Evolutionary conservation across 2,888 invertebrate genomes (phyloP), one percentile per base, ranked within the genome.

Genomic region (Thyatira batis): DNA sequence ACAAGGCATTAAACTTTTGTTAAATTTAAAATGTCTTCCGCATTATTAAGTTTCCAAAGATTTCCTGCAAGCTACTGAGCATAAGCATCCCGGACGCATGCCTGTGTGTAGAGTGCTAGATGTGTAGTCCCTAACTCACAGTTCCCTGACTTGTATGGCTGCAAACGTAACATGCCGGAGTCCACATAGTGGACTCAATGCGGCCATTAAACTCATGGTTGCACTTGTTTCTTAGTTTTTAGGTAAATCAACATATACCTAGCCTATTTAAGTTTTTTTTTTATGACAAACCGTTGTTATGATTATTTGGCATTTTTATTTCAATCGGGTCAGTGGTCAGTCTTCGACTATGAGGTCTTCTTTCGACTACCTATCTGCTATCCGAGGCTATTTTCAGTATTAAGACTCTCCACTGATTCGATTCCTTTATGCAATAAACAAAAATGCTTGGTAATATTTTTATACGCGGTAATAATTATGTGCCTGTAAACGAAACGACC

Each of bases 251-350:
- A 80, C 73, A 70, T 63, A 63, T 80, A 74, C 75, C 80, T 72
- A 76, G 80, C 80, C 78, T 84, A 79, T 84, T 81, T 87, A 82
- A 82, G 81, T 81, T 82, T 80, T 78, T 81, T 82, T 80, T 78
- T 66, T 78, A 78, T 80, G 79, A 80, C 78, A 76, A 78, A 69
- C 73, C 73, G 73, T 83, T 85, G 74, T 78, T 80, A 69, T 21
- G 85, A 74, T 78, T 80, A 73, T 63, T 61, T 63, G 64, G 69
- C 67, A 60, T 63, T 69, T 66, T 63, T 73, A 67, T 67, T 61
- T 55, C 58, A 55, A 56, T 64, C 66, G 67, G 69, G 61, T 76
- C 68, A 58, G 65, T 73, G 74, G 60, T 61, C 70, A 73, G 60
- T 63, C 71, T 63, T 69, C 39, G 17, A 17, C 39, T 39, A n/a